These are phyloP conservation scores for Chondrosia reniformis DNA, from an alignment of 37 sponge, comb jelly and placozoan genomes.

Conservation along the genomic window DNA sequence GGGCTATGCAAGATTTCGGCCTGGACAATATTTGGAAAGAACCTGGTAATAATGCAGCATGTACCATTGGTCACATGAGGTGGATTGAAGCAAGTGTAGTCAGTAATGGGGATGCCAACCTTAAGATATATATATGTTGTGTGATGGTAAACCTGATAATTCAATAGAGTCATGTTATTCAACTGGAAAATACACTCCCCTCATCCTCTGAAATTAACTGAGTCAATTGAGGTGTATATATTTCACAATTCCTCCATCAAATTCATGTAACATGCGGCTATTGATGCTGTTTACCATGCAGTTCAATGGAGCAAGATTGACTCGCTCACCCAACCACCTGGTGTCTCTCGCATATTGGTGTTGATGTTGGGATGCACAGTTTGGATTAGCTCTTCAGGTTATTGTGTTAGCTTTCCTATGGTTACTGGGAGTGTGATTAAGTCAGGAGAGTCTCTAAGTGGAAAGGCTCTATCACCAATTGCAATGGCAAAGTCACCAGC, in stretches of 20 bases:
- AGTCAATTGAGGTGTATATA: conserved; percentile 25
- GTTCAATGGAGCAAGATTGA: conserved; percentile 23
- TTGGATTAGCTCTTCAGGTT: not conserved
- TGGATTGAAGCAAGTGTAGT: too few species aligned
- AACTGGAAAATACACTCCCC: too few species aligned
- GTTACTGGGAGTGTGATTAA: not conserved
- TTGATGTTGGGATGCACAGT: conserved; percentile 8
- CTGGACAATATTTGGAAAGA: too few species aligned
- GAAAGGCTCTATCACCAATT: conserved; percentile 23
- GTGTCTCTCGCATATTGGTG: not conserved
- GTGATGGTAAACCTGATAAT: too few species aligned
- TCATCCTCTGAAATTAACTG: too few species aligned
- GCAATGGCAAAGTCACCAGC: conserved; percentile 10
- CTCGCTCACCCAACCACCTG: conserved; percentile 20
- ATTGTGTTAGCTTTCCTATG: not conserved
- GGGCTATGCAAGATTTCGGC: too few species aligned
- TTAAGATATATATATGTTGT: too few species aligned
- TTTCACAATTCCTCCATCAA: not conserved
- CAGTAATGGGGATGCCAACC: too few species aligned
- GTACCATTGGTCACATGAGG: too few species aligned
- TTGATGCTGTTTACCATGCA: conserved; percentile 22
- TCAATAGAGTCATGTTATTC: too few species aligned
- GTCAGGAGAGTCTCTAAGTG: not conserved
- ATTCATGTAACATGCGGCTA: not conserved
- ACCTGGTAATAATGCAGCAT: too few species aligned